Evolutionary conservation across 2,113 vertebrate genomes (phyloP), one percentile per base, ranked within the genome.

Genomic region (Polypterus senegalus): DNA sequence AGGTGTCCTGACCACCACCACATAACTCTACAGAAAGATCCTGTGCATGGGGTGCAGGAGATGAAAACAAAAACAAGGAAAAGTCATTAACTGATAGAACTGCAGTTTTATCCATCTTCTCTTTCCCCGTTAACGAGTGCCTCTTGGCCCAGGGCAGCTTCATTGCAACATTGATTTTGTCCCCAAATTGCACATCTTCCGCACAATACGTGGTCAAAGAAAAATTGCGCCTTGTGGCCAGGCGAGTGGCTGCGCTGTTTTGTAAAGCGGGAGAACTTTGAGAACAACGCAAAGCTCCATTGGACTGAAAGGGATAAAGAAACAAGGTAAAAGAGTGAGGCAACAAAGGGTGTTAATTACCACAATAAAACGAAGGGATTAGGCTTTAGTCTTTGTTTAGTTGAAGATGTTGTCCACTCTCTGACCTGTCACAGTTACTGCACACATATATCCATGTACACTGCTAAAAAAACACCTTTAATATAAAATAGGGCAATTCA

Each of bases 21-120:
- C 46, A 44, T 63, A 63, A 59, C n/a, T 43, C 48, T 59, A 63
- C 51, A 63, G 58, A 58, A 49, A 57, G 27, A 59, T 52, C 51
- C 7, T 10, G 4, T 52, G 7, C 4, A 3, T 3, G 3, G 3
- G 3, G 51, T 7, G 27, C 7, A 4, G 51, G 51, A 3, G 51
- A 52, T 62, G 43, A 57, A n/a, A 7, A 47, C 47, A 47, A 54
- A 58, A 27, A 61, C 46, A 47, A 6, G n/a, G 27, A 27, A 27
- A 27, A 27, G 27, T 27, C 6, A 66, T 66, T 61, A 63, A 66
- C 58, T 63, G 65, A 69, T 66, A 61, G 60, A 60, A 69, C 7
- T 58, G 56, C 48, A 51, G 65, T 66, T 46, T 62, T 60, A 53
- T 69, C 59, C 58, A 58, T 63, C 58, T 64, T 64, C 68, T 59